Conservation (phyloP, 2,888 invertebrate genomes). For the Copidosoma aretas region DNA sequence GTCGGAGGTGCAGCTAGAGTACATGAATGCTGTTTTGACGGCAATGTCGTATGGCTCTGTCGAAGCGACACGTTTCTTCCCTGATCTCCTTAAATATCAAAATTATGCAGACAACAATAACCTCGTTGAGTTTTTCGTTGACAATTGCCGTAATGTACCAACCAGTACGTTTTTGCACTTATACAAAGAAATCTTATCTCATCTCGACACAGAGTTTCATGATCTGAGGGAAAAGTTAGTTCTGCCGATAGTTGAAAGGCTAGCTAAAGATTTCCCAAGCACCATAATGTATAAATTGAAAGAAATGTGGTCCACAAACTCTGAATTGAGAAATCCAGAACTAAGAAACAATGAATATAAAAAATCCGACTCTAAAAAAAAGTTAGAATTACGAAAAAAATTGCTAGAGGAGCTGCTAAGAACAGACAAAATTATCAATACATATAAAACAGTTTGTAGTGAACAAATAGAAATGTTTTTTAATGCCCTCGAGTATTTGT, state of each 20-base stretch:
- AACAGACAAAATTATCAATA: slow-evolving; percentile 37
- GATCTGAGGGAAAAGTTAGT: slow-evolving; percentile 44
- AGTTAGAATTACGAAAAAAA: slow-evolving; percentile 42
- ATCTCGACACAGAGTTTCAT: not conserved
- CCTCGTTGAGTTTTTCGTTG: slow-evolving; percentile 61
- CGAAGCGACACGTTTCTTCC: slow-evolving; percentile 71
- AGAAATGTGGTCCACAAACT: slow-evolving; percentile 61
- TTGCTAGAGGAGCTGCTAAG: too few species aligned
- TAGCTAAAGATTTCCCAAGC: slow-evolving; percentile 69
- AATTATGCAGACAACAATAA: slow-evolving; percentile 52
- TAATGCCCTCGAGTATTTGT: slow-evolving; percentile 62
- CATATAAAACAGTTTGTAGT: slow-evolving; percentile 52
- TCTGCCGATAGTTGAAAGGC: slow-evolving; percentile 58
- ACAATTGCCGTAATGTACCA: slow-evolving; percentile 65
- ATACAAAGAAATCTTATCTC: slow-evolving; percentile 60
- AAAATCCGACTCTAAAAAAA: too few species aligned
- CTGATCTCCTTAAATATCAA: slow-evolving; percentile 66
- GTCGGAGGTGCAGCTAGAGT: slow-evolving; percentile 35
- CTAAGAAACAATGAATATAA: too few species aligned
- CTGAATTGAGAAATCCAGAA: slow-evolving; percentile 40
- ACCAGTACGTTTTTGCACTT: slow-evolving; percentile 75
- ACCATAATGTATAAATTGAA: slow-evolving; percentile 66
- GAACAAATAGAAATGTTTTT: slow-evolving; percentile 59
- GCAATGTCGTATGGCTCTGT: slow-evolving; percentile 68
- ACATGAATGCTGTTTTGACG: slow-evolving; percentile 63